Evolutionary conservation across 2,797 vertebrate species (phyloP), one percentile per base, ranked within the genome.

Genomic region (Tenualosa ilisha): DNA sequence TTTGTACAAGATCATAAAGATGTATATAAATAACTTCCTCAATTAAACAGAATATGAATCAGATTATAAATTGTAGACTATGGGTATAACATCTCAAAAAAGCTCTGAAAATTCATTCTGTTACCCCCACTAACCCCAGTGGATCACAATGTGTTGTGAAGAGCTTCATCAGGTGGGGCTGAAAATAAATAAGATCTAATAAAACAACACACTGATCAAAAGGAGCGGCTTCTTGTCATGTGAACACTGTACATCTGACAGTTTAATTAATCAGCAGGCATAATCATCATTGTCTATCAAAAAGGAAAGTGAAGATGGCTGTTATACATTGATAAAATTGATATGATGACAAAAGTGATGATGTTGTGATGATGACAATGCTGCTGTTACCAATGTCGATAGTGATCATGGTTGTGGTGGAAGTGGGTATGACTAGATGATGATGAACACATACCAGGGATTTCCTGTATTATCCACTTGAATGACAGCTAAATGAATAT

Each of bases 161-260:
- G 53, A 20, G 15, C 53, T 56, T 24, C 7, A 84, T 86, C 56
- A 84, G 53, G 84, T 84, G 81, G 86, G 59, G 84, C 51, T 86
- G 86, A 46, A 9, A 51, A 51, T 51, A 51, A 51, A 9, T 11
- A 26, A 81, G 53, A 83, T 82, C 56, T 81, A 53, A 83, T 56
- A 81, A 82, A 84, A 53, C 81, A 81, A 31, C 31, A 84, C 61
- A 20, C 51, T 63, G 37, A 83, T 91, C 83, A 88, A 59, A 87
- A 86, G 84, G 83, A 91, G 87, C 40, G 84, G 53, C 89, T 51
- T 83, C 50, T 83, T 59, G 79, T 88, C 87, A 85, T 31, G 84
- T 83, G 17, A 81, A 43, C 56, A 87, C 86, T 84, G 84, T 86
- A 82, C 26, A 85, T 88, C 24, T 88, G 86, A 88, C 68, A 82